Conservation (phyloP, 2,113 vertebrate species). For the Ochotona princeps region DNA sequence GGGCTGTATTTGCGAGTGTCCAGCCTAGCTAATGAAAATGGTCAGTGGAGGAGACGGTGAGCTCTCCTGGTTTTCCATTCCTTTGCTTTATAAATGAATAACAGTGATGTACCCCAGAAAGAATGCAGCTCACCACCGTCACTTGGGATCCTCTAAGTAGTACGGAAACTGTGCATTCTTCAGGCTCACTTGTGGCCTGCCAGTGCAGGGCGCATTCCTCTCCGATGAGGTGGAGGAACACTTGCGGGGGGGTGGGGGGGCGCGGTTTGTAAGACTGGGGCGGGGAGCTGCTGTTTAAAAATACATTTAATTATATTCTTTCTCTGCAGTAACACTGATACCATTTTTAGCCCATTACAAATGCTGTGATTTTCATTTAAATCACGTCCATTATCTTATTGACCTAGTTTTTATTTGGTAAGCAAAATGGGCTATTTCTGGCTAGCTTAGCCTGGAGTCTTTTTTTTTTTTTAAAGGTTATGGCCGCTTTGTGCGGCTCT, state of each 20-base stretch:
- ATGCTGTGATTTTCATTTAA: slow-evolving; percentile 84
- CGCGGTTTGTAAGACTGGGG: slow-evolving; percentile 75
- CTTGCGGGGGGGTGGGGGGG: slow-evolving; percentile 82
- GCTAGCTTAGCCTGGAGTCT: slow-evolving; percentile 62
- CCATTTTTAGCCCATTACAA: slow-evolving; percentile 87
- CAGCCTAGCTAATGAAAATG: not conserved
- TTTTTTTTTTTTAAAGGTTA: slow-evolving; percentile 60
- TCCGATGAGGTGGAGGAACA: slow-evolving; percentile 91
- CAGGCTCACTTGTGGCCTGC: slow-evolving; percentile 90
- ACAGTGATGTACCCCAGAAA: slow-evolving; percentile 88
- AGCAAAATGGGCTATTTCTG: slow-evolving; percentile 85
- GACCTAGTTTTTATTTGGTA: slow-evolving; percentile 84
- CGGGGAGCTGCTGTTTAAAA: slow-evolving; percentile 87
- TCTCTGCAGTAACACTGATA: slow-evolving; percentile 82
- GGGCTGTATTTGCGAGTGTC: slow-evolving; percentile 30
- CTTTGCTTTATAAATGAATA: slow-evolving; percentile 66
- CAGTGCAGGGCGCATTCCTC: slow-evolving; percentile 91
- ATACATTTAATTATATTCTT: slow-evolving; percentile 88
- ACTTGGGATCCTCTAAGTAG: slow-evolving; percentile 88
- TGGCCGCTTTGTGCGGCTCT: not conserved
- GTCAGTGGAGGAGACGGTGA: not conserved
- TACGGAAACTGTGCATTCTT: slow-evolving; percentile 96
- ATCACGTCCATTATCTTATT: slow-evolving; percentile 85
- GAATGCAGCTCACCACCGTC: slow-evolving; percentile 90
- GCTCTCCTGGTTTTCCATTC: not conserved